Base-by-base conservation (phyloP, 2,113 vertebrate species). In the Mus pahari region DNA sequence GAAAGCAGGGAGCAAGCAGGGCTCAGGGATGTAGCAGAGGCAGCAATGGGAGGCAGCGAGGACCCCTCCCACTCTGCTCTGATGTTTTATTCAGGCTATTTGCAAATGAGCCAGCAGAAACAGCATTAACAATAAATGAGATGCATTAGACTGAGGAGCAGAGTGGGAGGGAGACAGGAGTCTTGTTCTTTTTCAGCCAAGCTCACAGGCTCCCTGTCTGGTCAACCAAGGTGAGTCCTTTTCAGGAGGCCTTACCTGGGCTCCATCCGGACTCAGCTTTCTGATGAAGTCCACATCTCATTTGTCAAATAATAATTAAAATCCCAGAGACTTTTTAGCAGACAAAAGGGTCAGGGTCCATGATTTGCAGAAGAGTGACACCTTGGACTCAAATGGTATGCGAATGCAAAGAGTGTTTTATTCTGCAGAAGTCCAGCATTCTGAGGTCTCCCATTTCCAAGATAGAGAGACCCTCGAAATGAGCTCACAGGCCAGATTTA, bases 11-110 rank as follows among this genome's bases (percentile, higher is more conserved):
- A 96, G 97, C 90, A 7, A 87, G 53, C 53, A 14, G 79, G 93
- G 94, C 8, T 8, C 75, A 90, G 71, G 73, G 64, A 95, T 13
- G 73, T 22, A 89, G 62, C 17, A 94, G 62, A 97, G 89, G 84
- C 81, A 53, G 96, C 60, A 89, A 88, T 45, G 94, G 75, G 70
- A 94, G 24, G 74, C 73, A 20, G 1, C 9, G 74, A 17, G 86
- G 7, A 11, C 58, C 97, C 96, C 66, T 78, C 70, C 79, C 48
- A 36, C 89, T n/a, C 92, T 4, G 64, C 62, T 68, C 93, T 93
- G 95, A 96, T 92, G 96, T 97, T 96, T 98, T 97, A 96, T 96
- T 97, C 95, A 98, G 92, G 92, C 93, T 94, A 50, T 95, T 96
- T 98, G 92, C 93, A 97, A 98, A 96, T 74, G 97, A 98, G 96